A percentile compares a stretch with the other conserved stretches of the same genome.
Conservation (phyloP, 2,797 vertebrate genomes). For the Glossophaga mutica region DNA sequence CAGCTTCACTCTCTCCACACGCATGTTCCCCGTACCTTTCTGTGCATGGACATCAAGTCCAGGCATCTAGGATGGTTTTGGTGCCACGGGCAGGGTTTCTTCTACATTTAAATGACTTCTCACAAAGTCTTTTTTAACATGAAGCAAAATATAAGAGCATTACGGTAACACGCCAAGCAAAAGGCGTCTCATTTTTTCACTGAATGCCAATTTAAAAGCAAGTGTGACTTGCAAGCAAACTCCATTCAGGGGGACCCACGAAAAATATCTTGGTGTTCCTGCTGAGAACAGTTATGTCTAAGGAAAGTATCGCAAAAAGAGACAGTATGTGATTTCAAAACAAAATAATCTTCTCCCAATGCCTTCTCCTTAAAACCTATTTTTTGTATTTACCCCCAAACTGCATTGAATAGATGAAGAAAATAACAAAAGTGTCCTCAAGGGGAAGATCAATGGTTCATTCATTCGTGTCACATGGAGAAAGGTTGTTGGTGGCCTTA, state of each 20-base stretch:
- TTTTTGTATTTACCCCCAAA: background rate
- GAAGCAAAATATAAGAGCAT: background rate
- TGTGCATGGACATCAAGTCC: background rate
- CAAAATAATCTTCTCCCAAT: background rate
- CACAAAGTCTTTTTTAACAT: background rate
- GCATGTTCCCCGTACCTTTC: constrained; percentile 30
- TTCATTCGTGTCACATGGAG: background rate
- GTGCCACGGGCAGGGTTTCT: background rate
- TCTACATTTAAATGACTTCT: background rate
- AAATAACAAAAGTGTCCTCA: background rate
- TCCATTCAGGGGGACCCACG: background rate
- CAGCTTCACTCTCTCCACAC: constrained; percentile 47
- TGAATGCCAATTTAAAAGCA: background rate
- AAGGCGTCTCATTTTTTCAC: background rate
- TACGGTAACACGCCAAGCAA: background rate
- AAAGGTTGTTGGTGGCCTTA: fast-evolving
- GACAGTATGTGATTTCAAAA: constrained; percentile 1
- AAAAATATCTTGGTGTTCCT: background rate
- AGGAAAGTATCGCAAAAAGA: constrained; percentile 20
- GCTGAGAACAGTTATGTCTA: background rate
- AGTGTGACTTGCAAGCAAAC: background rate
- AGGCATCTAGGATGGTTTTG: background rate
- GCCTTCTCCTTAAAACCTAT: background rate
- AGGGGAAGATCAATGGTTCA: background rate
- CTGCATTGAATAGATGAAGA: background rate